phyloP scores from a whole-genome alignment of 2,888 invertebrate species.

The Leptinotarsa tumamoca region DNA sequence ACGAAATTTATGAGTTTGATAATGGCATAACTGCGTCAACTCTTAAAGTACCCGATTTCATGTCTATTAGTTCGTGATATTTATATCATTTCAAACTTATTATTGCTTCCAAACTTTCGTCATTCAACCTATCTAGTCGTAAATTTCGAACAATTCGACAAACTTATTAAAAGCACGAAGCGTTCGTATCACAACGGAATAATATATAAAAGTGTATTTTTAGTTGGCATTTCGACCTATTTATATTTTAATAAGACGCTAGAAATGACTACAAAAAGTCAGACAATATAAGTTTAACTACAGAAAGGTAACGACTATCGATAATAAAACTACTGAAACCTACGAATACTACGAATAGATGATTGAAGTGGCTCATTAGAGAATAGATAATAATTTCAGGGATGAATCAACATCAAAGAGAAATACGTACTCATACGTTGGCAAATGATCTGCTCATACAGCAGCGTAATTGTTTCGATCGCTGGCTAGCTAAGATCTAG shows the following conservation, averaged over 20 bases:
- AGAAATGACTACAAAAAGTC: background rate
- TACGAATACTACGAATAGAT: background rate
- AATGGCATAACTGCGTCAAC: no score
- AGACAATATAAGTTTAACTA: background rate
- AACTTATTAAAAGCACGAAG: background rate
- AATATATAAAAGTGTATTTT: conserved; percentile 14
- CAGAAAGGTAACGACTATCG: background rate
- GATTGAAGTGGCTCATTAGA: background rate
- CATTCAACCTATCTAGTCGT: background rate
- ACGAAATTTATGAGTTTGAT: no score
- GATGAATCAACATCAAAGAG: background rate
- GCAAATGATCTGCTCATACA: background rate
- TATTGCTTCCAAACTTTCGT: background rate
- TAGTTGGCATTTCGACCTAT: conserved; percentile 16
- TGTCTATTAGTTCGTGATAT: no score
- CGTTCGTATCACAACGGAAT: conserved; percentile 6
- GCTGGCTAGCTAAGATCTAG: background rate
- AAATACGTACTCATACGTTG: background rate
- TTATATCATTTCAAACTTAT: no score
- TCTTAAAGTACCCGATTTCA: no score
- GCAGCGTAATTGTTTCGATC: background rate
- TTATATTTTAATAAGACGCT: conserved; percentile 8
- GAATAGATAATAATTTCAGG: background rate
- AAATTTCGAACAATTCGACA: background rate
- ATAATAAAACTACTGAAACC: background rate